A percentile compares a stretch with the other conserved stretches of the same genome.
These are phyloP conservation scores for Eupithecia subfuscata DNA, from an alignment of 2,888 invertebrate genomes.

Conservation along the genomic window DNA sequence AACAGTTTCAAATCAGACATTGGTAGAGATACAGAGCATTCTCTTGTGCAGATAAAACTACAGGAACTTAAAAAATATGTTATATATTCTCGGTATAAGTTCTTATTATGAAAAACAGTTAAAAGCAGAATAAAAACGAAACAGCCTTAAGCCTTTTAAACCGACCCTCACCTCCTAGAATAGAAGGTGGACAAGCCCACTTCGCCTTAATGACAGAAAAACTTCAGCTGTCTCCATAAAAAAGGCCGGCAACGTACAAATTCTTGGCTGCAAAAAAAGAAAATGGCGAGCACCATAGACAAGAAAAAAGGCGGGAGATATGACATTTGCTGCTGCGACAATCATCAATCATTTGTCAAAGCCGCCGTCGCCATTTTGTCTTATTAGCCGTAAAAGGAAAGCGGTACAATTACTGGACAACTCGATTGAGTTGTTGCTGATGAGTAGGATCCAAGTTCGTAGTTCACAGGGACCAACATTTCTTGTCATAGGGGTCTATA, in stretches of 20 bases:
- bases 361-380: constrained; percentile 67
- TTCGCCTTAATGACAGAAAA: constrained; percentile 25
- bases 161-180: constrained; percentile 14
- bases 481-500: neutral
- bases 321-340: constrained; percentile 66
- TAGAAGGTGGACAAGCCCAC: constrained; percentile 14
- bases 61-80: no score
- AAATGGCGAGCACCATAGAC: constrained; percentile 41
- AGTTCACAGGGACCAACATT: constrained; percentile 41
- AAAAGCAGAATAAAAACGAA: constrained; percentile 5
- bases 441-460: constrained; percentile 30
- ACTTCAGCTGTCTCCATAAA: constrained; percentile 32
- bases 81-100: neutral
- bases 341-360: constrained; percentile 73
- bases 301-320: constrained; percentile 46
- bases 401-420: constrained; percentile 58
- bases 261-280: constrained; percentile 41
- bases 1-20: no score
- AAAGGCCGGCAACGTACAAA: constrained; percentile 30
- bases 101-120: constrained; percentile 5
- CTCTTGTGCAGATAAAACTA: neutral
- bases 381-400: constrained; percentile 72
- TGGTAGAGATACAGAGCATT: no score
- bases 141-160: neutral
- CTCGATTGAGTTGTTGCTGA: constrained; percentile 61